Evolutionary conservation across 2,888 invertebrate species (phyloP), one percentile per base, ranked within the genome.

Genomic region (Escarpia spicata): DNA sequence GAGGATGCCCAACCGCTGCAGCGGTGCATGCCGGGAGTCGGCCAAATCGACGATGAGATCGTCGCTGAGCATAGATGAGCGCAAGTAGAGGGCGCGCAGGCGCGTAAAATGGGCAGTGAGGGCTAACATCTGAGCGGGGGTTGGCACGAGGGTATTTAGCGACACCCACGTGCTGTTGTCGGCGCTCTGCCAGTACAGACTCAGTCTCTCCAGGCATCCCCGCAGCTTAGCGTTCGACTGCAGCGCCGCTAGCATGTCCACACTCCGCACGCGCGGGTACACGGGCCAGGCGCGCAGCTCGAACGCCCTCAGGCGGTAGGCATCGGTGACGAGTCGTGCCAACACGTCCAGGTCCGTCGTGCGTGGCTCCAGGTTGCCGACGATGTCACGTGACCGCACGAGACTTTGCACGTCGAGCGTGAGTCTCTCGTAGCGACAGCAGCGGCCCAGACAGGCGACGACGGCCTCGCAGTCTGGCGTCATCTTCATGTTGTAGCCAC

Each of bases 201-300:
- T 94, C 90, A 96, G 93, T 37, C 94, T 93, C 92, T 95, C 95
- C 44, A 96, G 93, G 26, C 93, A 92, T 90, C 93, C 93, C 45
- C 75, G 75, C 75, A 95, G 92, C 92, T 95, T 95, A 9, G 93
- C 92, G 93, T 95, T 95, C 45, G 92, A 58, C n/a, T 93, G 92
- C 89, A 95, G 91, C 2, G 94, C 95, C 60, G 94, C 92, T 92
- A 95, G 94, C 43, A 96, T 94, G 91, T 95, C 94, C 52, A 94
- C 93, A 15, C 92, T 91, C 19, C 93, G 90, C 4, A 95, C 93
- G 43, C 92, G 92, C 9, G 93, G 93, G 92, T 94, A 95, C 93
- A 95, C 94, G 1, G 96, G 96, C 95, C 96, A 96, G 0, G 95
- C 95, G 6, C 93, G 92, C 10, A 95, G 93, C 90, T 94, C 93